phyloP scores from a whole-genome alignment of 2,797 vertebrate species.

The Rhinichthys osculus region DNA sequence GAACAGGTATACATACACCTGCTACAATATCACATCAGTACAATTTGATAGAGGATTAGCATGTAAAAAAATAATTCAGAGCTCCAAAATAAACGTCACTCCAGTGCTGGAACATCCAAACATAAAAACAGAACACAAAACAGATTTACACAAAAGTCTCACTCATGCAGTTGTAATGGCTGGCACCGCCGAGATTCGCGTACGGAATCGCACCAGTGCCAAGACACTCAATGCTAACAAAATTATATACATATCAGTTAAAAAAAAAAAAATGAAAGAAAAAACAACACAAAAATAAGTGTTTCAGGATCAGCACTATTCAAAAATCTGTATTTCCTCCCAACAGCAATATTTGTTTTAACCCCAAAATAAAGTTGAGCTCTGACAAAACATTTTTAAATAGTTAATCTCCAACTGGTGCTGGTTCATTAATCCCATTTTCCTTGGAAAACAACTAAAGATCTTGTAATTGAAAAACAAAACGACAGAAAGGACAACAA shows the following conservation, averaged over 20 bases:
- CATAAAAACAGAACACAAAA: constrained; percentile 54
- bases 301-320: constrained; percentile 51
- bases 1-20: constrained; percentile 60
- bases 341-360: constrained; percentile 54
- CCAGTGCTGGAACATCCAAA: constrained; percentile 59
- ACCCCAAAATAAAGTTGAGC: constrained; percentile 46
- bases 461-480: constrained; percentile 12
- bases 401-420: constrained; percentile 49
- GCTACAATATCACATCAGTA: constrained; percentile 57
- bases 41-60: constrained; percentile 48
- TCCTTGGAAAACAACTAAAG: constrained; percentile 41
- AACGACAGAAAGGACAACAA: constrained; percentile 47
- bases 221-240: constrained; percentile 54
- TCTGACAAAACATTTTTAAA: constrained; percentile 36
- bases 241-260: constrained; percentile 61
- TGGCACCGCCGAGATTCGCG: not conserved
- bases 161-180: constrained; percentile 46
- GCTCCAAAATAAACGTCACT: constrained; percentile 48
- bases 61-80: constrained; percentile 45
- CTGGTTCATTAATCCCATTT: constrained; percentile 42
- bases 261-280: constrained; percentile 17
- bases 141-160: constrained; percentile 45
- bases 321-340: constrained; percentile 57
- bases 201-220: constrained; percentile 44
- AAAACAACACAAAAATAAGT: constrained; percentile 19